Evolutionary conservation across 2,888 invertebrate genomes (phyloP), one percentile per base, ranked within the genome.

Genomic region (Allygus modestus): DNA sequence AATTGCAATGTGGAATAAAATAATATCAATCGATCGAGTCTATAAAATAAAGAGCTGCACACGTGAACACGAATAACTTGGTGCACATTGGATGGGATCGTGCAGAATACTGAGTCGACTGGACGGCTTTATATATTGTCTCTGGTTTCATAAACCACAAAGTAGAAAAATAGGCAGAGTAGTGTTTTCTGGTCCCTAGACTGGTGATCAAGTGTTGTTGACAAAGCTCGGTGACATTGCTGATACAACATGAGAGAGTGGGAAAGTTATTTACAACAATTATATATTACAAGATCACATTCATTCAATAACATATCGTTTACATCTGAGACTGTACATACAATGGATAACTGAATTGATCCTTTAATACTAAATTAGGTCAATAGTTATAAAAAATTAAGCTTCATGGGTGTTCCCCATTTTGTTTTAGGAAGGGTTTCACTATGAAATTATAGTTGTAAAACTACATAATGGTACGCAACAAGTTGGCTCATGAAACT

Each of bases 121-220:
- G 79, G 79, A 79, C 79, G 79, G 79, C 58, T 51, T 79, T 79
- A 33, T 51, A 77, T 79, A 79, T 79, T 58, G 79, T 79, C 79
- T 79, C 79, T 79, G 79, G 79, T 79, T 79, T 79, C 79, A 79
- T 58, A 79, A 79, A 79, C 79, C 79, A 17, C 23, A 23, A 79
- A 54, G 79, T 79, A 79, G 79, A 28, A 77, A 51, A 46, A 23
- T 26, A 46, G 28, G 37, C 46, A 46, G 12, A 28, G 51, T 37
- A 23, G 11, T 23, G 61, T 23, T 46, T 51, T 12, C n/a, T 51
- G 51, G 58, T 2, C 2, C 12, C 7, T 15, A 31, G 31, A 28
- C 0, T 31, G 65, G 41, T 28, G 20, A 41, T 28, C 69, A n/a
- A 20, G 37, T 20, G 41, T 71, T 41, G 33, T 31, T 33, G 33